Base-by-base conservation (phyloP, 2,113 vertebrate genomes). In the Rhinolophus sinicus region DNA sequence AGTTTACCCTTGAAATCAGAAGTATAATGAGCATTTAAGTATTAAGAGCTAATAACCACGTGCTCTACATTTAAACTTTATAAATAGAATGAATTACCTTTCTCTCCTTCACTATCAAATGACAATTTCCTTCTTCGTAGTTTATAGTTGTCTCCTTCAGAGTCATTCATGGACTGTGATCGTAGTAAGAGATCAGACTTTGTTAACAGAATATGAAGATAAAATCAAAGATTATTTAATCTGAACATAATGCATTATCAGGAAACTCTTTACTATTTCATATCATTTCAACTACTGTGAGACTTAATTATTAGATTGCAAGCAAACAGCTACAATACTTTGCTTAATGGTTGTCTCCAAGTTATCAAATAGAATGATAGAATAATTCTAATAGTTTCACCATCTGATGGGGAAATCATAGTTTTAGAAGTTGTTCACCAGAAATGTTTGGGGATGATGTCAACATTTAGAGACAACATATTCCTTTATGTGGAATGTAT, bases 111-210 rank as follows among this genome's bases (percentile, higher is more conserved):
- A 93, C 98, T 99, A 96, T 99, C 99, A 97, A 99, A 99, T 84
- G 99, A 99, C 94, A 99, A 98, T 98, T 99, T 99, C 97, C 99
- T 99, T 98, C 99, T 99, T 97, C 97, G 97, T 30, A 98, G 98
- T 97, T 99, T 99, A 97, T 97, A 98, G 90, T 98, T 99, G 78
- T 99, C 99, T 85, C 94, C 99, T 70, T 99, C 99, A 2, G 98
- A 99, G 93, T 99, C 99, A 96, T 98, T 98, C 96, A 98, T 90
- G 77, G 97, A 98, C 96, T 99, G 98, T 96, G 98, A 98, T 97
- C 97, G 98, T 97, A 99, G 97, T 96, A 98, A 56, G 58, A 99
- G 97, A 93, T 98, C 98, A 97, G 98, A 97, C 98, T 99, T 98
- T 98, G 96, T 98, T 93, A 98, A 97, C 93, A 96, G 97, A 98